phyloP scores from a whole-genome alignment of 2,113 vertebrate species.

The Rhinoderma darwinii region DNA sequence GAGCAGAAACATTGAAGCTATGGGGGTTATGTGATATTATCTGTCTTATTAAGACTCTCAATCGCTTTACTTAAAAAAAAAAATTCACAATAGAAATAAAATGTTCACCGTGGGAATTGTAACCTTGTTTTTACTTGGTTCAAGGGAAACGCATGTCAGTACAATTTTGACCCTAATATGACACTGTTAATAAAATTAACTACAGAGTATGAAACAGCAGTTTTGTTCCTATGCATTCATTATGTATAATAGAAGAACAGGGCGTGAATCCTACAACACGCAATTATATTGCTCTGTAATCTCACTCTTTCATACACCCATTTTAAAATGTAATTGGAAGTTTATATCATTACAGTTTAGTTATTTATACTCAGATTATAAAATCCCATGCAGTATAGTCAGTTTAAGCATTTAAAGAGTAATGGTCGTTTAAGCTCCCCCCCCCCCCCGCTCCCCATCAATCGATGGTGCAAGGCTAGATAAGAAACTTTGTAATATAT shows the following conservation, averaged over 20 bases:
- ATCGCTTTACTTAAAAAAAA: too few relatives aligned
- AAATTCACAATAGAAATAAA: too few relatives aligned
- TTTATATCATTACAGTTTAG: neutral
- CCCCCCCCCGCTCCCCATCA: too few relatives aligned
- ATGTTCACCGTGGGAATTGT: too few relatives aligned
- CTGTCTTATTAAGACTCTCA: too few relatives aligned
- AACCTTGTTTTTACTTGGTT: too few relatives aligned
- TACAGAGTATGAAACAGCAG: neutral
- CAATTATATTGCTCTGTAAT: conserved; percentile 13
- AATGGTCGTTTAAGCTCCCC: too few relatives aligned
- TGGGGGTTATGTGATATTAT: too few relatives aligned
- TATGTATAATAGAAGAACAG: conserved; percentile 42
- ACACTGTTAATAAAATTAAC: conserved; percentile 13
- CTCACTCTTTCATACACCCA: neutral
- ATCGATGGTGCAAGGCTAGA: too few relatives aligned
- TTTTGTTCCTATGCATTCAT: conserved; percentile 29
- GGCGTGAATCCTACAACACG: conserved; percentile 30
- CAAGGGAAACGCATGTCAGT: neutral
- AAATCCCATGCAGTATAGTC: neutral
- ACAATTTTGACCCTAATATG: conserved; percentile 22
- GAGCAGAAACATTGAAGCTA: too few relatives aligned
- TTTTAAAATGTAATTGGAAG: neutral
- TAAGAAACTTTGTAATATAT: too few relatives aligned
- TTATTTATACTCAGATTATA: neutral
- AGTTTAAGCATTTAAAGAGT: too few relatives aligned